Conservation (phyloP, 2,113 vertebrate species). For the Eira barbara region DNA sequence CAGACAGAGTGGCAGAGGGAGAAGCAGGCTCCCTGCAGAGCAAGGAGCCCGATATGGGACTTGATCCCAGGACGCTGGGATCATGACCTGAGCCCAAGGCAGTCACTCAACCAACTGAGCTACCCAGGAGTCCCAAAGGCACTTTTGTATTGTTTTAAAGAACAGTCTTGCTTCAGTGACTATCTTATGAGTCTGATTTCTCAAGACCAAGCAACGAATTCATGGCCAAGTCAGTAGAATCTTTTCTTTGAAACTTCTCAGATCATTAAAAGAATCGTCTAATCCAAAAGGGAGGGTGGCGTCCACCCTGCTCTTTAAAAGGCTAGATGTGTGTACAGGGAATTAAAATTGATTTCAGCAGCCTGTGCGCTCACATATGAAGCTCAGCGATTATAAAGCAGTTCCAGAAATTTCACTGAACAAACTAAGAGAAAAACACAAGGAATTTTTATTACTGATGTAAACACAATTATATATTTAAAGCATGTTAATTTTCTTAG, state of each 20-base stretch:
- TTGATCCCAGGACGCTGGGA: too few relatives aligned
- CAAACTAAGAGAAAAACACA: slow-evolving; percentile 2
- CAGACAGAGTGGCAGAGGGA: too few relatives aligned
- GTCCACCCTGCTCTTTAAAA: background rate
- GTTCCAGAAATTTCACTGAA: background rate
- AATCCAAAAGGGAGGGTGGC: background rate
- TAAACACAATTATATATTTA: slow-evolving; percentile 28
- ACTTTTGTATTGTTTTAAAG: background rate
- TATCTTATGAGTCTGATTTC: background rate
- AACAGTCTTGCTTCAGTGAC: background rate
- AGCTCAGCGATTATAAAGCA: background rate
- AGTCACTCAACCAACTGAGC: too few relatives aligned
- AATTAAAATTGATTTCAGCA: background rate
- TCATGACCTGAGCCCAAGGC: too few relatives aligned
- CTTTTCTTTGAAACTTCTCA: slow-evolving; percentile 11
- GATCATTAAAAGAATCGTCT: background rate
- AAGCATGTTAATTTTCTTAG: slow-evolving; percentile 32
- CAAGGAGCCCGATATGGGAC: too few relatives aligned
- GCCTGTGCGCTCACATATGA: background rate
- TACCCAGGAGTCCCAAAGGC: too few relatives aligned
- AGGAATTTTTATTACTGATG: background rate
- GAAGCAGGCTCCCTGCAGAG: too few relatives aligned
- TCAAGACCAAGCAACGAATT: slow-evolving; percentile 4
- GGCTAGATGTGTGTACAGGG: background rate
- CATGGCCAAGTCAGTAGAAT: background rate